Evolutionary conservation across 2,113 vertebrate species (phyloP).

Genomic region (Lamprotornis superbus): DNA sequence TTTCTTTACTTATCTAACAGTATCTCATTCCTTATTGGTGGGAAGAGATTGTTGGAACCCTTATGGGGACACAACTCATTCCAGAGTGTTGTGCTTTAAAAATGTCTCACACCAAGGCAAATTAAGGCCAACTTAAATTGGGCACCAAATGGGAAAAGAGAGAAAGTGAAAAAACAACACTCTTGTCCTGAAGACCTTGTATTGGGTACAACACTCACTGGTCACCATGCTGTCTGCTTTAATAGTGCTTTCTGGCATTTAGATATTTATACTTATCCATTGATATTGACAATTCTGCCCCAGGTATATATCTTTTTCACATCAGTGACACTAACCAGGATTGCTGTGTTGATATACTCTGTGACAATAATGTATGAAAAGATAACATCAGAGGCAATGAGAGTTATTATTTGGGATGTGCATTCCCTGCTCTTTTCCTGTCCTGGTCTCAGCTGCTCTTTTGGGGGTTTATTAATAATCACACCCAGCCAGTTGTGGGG

Average conservation of each 20-base stretch:
- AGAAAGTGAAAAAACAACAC: not conserved
- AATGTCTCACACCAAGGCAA: not conserved
- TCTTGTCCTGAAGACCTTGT: not conserved
- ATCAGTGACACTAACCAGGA: not conserved
- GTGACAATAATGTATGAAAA: not conserved
- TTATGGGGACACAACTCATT: not conserved
- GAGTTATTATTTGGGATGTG: not conserved
- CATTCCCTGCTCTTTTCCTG: not conserved
- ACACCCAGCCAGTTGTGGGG: not conserved
- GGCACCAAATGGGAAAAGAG: not conserved
- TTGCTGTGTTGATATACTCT: not conserved
- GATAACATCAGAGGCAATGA: not conserved
- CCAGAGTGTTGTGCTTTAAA: not conserved
- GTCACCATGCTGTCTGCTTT: not conserved
- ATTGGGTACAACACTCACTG: not conserved
- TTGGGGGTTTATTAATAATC: not conserved
- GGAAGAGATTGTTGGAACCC: not conserved
- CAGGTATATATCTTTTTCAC: not conserved
- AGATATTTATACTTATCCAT: not conserved
- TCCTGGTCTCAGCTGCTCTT: not conserved
- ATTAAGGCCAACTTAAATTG: not conserved
- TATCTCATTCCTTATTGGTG: not conserved
- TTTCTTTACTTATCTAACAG: not conserved
- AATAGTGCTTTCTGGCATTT: not conserved
- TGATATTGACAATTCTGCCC: not conserved